phyloP scores from a whole-genome alignment of 2,113 vertebrate genomes.

The Alouatta palliata region DNA sequence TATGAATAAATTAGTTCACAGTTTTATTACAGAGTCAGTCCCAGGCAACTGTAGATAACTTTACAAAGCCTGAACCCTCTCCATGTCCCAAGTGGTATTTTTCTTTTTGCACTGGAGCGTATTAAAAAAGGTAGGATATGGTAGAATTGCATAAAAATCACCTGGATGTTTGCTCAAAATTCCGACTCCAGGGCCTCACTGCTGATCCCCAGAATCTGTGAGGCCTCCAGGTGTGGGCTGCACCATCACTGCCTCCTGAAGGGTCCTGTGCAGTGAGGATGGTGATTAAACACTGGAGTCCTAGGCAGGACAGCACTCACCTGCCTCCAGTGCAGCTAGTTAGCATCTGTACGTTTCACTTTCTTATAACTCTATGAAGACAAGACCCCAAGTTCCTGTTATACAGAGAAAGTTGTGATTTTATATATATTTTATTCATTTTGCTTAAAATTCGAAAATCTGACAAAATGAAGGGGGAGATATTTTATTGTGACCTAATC shows the following conservation, averaged over 20 bases:
- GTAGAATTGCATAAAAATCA: not conserved
- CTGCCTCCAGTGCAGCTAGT: not conserved
- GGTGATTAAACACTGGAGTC: not conserved
- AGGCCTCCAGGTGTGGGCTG: not conserved
- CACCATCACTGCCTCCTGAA: too few species aligned
- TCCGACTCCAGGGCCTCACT: not conserved
- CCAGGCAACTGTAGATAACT: not conserved
- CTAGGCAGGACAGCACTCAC: not conserved
- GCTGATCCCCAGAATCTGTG: not conserved
- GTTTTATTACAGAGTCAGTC: not conserved
- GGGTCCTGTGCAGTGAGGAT: not conserved
- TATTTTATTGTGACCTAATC: not conserved
- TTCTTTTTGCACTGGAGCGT: not conserved
- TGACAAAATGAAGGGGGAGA: not conserved
- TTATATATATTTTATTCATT: not conserved
- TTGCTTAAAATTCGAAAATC: not conserved
- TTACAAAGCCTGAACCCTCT: not conserved
- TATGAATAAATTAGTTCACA: not conserved
- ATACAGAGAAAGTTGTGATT: not conserved
- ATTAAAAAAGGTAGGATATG: not conserved
- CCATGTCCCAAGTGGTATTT: not conserved
- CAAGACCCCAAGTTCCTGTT: not conserved
- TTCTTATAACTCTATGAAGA: not conserved
- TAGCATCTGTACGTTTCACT: not conserved
- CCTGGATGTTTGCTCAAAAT: not conserved